phyloP scores from a whole-genome alignment of 2,797 vertebrate genomes.

The Siniperca undulata region DNA sequence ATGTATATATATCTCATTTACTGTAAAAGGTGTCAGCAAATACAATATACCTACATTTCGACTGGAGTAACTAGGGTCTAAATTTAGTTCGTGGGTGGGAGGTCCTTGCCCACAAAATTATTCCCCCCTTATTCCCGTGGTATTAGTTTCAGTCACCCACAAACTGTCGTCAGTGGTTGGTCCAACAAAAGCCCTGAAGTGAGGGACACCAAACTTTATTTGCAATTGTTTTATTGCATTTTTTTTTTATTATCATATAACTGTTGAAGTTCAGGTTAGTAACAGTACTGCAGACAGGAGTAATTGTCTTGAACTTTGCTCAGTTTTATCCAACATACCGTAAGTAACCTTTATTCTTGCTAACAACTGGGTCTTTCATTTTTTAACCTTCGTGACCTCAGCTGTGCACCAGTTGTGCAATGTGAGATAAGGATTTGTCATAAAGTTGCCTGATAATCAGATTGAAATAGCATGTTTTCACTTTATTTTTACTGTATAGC shows the following conservation, averaged over 20 bases:
- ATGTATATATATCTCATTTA: neutral
- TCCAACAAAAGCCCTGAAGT: neutral
- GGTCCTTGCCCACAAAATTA: neutral
- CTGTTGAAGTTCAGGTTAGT: neutral
- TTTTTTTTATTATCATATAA: neutral
- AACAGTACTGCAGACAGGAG: neutral
- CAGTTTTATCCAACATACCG: neutral
- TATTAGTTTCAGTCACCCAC: neutral
- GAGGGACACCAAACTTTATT: neutral
- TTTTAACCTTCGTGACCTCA: neutral
- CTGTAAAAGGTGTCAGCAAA: neutral
- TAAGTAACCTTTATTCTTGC: slow-evolving; percentile 13
- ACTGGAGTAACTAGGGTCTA: neutral
- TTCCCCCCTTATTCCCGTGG: neutral
- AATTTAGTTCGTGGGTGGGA: neutral
- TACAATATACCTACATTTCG: neutral
- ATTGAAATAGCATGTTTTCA: neutral
- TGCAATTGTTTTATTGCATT: neutral
- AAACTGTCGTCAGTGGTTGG: neutral
- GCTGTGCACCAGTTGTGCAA: neutral
- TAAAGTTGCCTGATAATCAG: neutral
- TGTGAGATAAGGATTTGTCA: neutral
- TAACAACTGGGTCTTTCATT: neutral
- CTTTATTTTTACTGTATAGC: no score
- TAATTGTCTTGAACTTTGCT: neutral